Evolutionary conservation across 2,888 invertebrate genomes (phyloP).

Genomic region (Cantharis lateralis): DNA sequence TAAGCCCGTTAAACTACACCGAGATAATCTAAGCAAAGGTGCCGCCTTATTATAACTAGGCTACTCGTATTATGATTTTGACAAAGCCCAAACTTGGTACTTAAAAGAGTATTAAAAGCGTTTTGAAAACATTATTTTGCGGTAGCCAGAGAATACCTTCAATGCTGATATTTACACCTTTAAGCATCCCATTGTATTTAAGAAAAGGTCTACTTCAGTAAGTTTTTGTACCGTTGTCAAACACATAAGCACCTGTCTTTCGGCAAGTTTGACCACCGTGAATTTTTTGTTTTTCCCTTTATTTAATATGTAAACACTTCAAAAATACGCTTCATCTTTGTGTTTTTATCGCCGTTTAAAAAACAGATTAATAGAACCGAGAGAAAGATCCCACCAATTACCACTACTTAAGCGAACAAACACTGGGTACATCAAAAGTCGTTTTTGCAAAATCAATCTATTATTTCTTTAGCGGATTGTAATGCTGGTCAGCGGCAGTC

Average conservation of each 20-base stretch:
- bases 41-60: slow-evolving; percentile 29
- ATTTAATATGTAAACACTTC: neutral
- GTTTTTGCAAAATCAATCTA: slow-evolving; percentile 5
- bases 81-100: slow-evolving; percentile 28
- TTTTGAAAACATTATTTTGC: slow-evolving; percentile 33
- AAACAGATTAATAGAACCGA: neutral
- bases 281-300: slow-evolving; percentile 2
- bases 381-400: neutral
- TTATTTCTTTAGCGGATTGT: slow-evolving; percentile 1
- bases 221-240: slow-evolving; percentile 31
- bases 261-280: slow-evolving; percentile 24
- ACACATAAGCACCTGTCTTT: slow-evolving; percentile 32
- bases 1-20: slow-evolving; percentile 34
- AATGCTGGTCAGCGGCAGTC: slow-evolving; percentile 32
- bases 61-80: slow-evolving; percentile 23
- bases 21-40: slow-evolving; percentile 33
- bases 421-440: neutral
- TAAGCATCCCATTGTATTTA: slow-evolving; percentile 31
- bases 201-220: slow-evolving; percentile 28
- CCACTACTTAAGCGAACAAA: neutral
- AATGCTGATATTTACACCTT: slow-evolving; percentile 34
- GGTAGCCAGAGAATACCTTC: slow-evolving; percentile 30
- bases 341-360: neutral
- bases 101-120: slow-evolving; percentile 32
- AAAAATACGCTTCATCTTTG: neutral